These are phyloP conservation scores for Leptoteleia sp. DNA, from an alignment of 1,140 invertebrate species.

Conservation along the genomic window DNA sequence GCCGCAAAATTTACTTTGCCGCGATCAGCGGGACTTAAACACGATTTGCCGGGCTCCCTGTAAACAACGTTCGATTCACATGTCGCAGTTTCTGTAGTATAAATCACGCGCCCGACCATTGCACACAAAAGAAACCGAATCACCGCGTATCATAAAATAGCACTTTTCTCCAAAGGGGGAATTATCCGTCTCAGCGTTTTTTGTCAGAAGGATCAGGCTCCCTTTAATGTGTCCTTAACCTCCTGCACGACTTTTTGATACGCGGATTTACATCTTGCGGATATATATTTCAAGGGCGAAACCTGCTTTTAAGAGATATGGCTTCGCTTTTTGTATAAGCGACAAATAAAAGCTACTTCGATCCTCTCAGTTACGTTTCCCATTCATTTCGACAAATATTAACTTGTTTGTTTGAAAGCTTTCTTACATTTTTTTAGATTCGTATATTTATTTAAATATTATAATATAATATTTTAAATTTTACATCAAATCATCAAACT, in stretches of 20 bases:
- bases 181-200: conserved; percentile 33
- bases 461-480: too few relatives aligned
- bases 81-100: conserved; percentile 12
- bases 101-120: conserved; percentile 16
- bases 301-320: conserved; percentile 9
- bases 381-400: too few relatives aligned
- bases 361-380: too few relatives aligned
- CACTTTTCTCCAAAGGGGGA: conserved; percentile 20
- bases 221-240: conserved; percentile 27
- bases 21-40: conserved; percentile 66
- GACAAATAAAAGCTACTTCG: conserved; percentile 2
- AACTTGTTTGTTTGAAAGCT: too few relatives aligned
- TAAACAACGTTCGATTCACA: conserved; percentile 53
- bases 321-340: neutral
- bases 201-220: conserved; percentile 9
- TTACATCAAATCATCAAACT: too few relatives aligned
- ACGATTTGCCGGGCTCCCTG: conserved; percentile 25
- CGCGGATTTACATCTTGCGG: conserved; percentile 23
- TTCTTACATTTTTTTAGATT: too few relatives aligned
- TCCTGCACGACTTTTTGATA: conserved; percentile 29
- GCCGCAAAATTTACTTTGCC: conserved; percentile 74
- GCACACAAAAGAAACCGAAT: conserved; percentile 17
- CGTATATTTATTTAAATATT: too few relatives aligned
- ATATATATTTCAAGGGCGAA: conserved; percentile 13
- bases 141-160: conserved; percentile 10